A percentile compares a stretch with the other conserved stretches of the same genome.
These are phyloP conservation scores for Poeciliopsis turneri DNA, from an alignment of 2,797 vertebrate genomes.

Conservation along the genomic window DNA sequence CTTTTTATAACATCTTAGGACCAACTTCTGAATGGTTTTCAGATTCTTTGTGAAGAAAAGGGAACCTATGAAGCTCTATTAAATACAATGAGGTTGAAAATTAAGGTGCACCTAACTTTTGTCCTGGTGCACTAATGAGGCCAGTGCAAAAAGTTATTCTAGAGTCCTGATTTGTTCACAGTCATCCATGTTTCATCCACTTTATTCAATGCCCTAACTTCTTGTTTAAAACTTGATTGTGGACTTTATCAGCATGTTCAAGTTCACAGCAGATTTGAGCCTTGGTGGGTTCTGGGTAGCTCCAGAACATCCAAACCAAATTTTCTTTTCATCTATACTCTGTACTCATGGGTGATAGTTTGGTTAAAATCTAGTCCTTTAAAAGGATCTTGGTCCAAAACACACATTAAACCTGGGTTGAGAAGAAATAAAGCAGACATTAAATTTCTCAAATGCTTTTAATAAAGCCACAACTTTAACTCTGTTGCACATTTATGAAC, in stretches of 20 bases:
- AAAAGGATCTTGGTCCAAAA: neutral
- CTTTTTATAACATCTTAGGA: too few species aligned
- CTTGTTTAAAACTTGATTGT: neutral
- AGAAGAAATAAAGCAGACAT: neutral
- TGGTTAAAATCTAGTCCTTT: neutral
- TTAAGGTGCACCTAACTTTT: too few species aligned
- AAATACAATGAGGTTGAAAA: too few species aligned
- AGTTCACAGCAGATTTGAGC: neutral
- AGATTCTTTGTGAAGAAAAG: too few species aligned
- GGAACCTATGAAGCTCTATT: too few species aligned
- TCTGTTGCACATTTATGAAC: neutral
- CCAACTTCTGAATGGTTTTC: too few species aligned
- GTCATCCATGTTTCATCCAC: neutral
- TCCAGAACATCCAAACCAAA: neutral
- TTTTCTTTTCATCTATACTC: neutral
- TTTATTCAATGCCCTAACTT: neutral
- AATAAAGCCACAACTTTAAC: neutral
- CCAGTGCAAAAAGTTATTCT: too few species aligned
- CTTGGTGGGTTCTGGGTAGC: neutral
- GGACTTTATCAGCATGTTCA: neutral
- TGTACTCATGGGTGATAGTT: neutral
- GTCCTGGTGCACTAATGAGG: too few species aligned
- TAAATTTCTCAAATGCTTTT: neutral
- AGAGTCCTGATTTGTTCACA: neutral
- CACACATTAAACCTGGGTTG: neutral